Conservation (phyloP, 1,140 invertebrate species). For the silkworm (Bombyx mori) region ASM3026992v2 NC_085109.1:13240001-13240500, state of each 20-base stretch:
- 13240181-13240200: conserved; percentile 75
- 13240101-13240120: too few relatives aligned
- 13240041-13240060: too few relatives aligned
- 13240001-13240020: not conserved
- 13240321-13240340: conserved; percentile 18
- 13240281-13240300: conserved; percentile 58
- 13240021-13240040: conserved; percentile 5
- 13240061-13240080: too few relatives aligned
- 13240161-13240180: conserved; percentile 89
- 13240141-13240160: conserved; percentile 85
- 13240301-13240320: conserved; percentile 62
- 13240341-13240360: too few relatives aligned
- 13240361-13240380: too few relatives aligned
- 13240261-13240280: conserved; percentile 83
- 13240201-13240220: conserved; percentile 80
- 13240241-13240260: conserved; percentile 89
- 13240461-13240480: too few relatives aligned
- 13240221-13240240: conserved; percentile 84
- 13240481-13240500: too few relatives aligned
- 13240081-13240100: too few relatives aligned
- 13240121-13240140: conserved; percentile 55
- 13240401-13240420: too few relatives aligned
- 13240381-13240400: too few relatives aligned
- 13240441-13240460: too few relatives aligned
- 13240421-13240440: too few relatives aligned